phyloP scores from a whole-genome alignment of 2,797 vertebrate species.

The Hemitrygon akajei region DNA sequence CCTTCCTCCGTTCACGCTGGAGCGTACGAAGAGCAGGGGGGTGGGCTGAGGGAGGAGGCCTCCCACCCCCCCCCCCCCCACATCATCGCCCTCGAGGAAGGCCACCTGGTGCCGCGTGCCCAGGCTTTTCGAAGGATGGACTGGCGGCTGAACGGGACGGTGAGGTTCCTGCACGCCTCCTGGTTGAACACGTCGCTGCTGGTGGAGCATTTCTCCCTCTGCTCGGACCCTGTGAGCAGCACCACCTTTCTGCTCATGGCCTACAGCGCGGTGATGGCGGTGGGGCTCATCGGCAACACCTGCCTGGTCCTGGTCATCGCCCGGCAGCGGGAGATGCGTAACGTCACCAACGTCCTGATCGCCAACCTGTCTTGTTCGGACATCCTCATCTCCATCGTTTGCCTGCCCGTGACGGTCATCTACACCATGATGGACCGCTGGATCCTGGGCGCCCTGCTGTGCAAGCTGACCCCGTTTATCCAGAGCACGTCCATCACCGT shows the following conservation, averaged over 20 bases:
- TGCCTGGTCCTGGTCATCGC: conserved; percentile 70
- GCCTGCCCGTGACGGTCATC: conserved; percentile 70
- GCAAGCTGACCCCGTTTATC: conserved; percentile 68
- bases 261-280: conserved; percentile 66
- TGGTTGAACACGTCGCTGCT: conserved; percentile 54
- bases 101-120: neutral
- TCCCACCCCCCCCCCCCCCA: too few relatives aligned
- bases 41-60: neutral
- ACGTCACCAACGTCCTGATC: conserved; percentile 77
- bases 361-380: conserved; percentile 74
- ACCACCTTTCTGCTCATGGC: conserved; percentile 70
- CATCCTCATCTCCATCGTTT: conserved; percentile 69
- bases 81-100: neutral
- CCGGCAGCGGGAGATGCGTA: conserved; percentile 71
- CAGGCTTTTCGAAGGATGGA: neutral
- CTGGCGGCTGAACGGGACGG: neutral
- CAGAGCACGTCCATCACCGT: conserved; percentile 72
- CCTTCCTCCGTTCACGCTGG: neutral
- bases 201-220: conserved; percentile 51
- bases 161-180: neutral
- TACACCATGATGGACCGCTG: conserved; percentile 79
- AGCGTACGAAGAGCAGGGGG: neutral
- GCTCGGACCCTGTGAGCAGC: conserved; percentile 59
- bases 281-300: conserved; percentile 72
- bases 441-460: conserved; percentile 69